A percentile compares a stretch with the other conserved stretches of the same genome.
These are phyloP conservation scores for Clunio marinus DNA, from an alignment of 2,888 invertebrate genomes.

Conservation along the genomic window DNA sequence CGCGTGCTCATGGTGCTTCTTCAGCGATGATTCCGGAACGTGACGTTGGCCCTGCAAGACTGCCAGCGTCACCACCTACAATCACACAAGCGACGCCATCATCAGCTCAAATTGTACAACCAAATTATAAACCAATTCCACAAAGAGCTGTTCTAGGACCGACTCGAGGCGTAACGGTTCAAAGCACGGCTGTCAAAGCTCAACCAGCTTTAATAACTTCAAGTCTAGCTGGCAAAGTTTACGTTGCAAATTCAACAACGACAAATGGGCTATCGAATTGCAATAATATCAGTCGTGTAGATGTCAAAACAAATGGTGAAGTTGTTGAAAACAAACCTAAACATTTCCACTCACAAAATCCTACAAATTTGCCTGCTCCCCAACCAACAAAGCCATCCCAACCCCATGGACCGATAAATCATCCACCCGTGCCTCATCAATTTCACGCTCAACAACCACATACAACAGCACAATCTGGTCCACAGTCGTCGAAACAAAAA, in stretches of 20 bases:
- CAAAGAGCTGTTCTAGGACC: conserved; percentile 53
- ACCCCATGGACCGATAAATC: conserved; percentile 34
- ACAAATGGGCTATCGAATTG: background rate
- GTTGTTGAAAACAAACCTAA: conserved; percentile 29
- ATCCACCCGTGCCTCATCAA: conserved; percentile 34
- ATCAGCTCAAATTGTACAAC: conserved; percentile 34
- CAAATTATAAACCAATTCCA: conserved; percentile 36
- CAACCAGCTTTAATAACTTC: conserved; percentile 59
- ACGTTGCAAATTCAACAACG: conserved; percentile 45
- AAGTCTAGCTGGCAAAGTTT: conserved; percentile 46
- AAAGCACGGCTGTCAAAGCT: conserved; percentile 60
- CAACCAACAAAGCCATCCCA: conserved; percentile 3
- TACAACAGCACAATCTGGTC: background rate
- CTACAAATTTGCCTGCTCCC: conserved; percentile 25
- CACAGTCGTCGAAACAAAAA: conserved; percentile 25
- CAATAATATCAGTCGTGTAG: conserved; percentile 22
- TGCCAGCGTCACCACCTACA: conserved; percentile 34
- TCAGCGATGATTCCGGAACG: conserved; percentile 42
- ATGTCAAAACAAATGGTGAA: conserved; percentile 19
- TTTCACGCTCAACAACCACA: conserved; percentile 36
- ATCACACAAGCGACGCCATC: conserved; percentile 33
- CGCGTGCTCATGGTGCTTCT: conserved; percentile 28
- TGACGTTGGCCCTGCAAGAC: conserved; percentile 39
- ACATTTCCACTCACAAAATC: conserved; percentile 34
- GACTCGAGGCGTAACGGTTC: conserved; percentile 55